Conservation (phyloP, 2,113 vertebrate genomes). For the Bettongia penicillata region DNA sequence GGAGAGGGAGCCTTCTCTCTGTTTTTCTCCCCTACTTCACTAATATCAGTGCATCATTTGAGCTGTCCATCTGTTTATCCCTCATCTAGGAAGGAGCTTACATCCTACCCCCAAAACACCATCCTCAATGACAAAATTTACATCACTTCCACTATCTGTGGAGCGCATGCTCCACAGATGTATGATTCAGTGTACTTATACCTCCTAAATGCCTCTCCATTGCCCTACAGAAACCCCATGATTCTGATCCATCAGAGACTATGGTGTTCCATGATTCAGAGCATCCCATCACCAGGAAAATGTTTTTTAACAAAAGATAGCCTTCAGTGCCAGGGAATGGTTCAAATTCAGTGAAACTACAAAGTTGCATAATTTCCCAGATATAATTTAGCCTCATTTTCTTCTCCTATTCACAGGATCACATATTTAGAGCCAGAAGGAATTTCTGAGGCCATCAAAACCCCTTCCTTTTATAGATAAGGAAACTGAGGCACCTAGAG, state of each 20-base stretch:
- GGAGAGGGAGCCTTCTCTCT: not conserved
- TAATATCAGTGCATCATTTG: not conserved
- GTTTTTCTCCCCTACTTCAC: not conserved
- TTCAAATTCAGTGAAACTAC: too few species aligned
- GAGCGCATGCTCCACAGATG: not conserved
- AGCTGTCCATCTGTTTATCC: too few species aligned
- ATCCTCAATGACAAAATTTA: not conserved
- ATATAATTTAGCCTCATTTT: too few species aligned
- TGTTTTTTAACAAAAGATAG: not conserved
- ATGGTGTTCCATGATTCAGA: not conserved
- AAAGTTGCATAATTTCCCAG: too few species aligned
- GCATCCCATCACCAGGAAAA: not conserved
- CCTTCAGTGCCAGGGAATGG: too few species aligned
- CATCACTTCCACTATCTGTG: not conserved
- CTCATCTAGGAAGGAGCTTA: too few species aligned
- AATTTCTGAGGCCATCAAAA: too few species aligned
- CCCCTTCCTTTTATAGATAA: too few species aligned
- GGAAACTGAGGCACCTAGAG: too few species aligned
- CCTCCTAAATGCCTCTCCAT: not conserved
- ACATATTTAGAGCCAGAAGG: too few species aligned
- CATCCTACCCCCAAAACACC: not conserved
- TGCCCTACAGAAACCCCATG: too few species aligned
- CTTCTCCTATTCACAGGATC: too few species aligned
- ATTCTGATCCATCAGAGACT: not conserved
- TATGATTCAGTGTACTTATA: not conserved